phyloP scores from a whole-genome alignment of 2,888 invertebrate species.

The Altica lythri region DNA sequence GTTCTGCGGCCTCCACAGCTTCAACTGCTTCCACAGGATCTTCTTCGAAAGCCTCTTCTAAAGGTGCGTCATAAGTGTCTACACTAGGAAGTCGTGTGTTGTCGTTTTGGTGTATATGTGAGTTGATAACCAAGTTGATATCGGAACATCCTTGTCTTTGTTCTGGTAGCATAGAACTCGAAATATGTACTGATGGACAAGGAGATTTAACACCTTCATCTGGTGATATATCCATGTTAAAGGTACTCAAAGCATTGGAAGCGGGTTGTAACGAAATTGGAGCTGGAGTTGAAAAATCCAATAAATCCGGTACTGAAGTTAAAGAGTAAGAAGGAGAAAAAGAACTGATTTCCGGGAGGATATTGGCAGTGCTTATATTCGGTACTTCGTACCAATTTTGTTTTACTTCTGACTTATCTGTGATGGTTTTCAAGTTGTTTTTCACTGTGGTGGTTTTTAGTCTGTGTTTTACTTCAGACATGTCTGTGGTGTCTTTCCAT shows the following conservation, averaged over 20 bases:
- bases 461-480: constrained; percentile 55
- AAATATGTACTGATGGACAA: constrained; percentile 65
- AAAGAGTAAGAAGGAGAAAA: constrained; percentile 50
- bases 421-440: constrained; percentile 61
- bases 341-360: constrained; percentile 50
- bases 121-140: constrained; percentile 71
- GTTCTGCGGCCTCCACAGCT: constrained; percentile 47
- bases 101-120: constrained; percentile 65
- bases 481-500: constrained; percentile 57
- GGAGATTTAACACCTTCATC: constrained; percentile 35
- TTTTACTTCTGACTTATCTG: constrained; percentile 52
- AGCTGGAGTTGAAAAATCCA: constrained; percentile 21
- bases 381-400: constrained; percentile 57
- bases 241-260: constrained; percentile 44
- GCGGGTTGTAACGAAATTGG: constrained; percentile 10
- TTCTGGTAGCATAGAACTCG: constrained; percentile 61
- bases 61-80: constrained; percentile 41
- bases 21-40: constrained; percentile 23
- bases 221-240: constrained; percentile 48
- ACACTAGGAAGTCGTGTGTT: constrained; percentile 44
- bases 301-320: constrained; percentile 19
- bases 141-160: constrained; percentile 71
- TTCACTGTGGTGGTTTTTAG: constrained; percentile 54
- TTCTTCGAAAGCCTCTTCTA: constrained; percentile 13
- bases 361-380: constrained; percentile 39